Evolutionary conservation across 2,888 invertebrate species (phyloP).

Genomic region (Pharmacophagus antenor): DNA sequence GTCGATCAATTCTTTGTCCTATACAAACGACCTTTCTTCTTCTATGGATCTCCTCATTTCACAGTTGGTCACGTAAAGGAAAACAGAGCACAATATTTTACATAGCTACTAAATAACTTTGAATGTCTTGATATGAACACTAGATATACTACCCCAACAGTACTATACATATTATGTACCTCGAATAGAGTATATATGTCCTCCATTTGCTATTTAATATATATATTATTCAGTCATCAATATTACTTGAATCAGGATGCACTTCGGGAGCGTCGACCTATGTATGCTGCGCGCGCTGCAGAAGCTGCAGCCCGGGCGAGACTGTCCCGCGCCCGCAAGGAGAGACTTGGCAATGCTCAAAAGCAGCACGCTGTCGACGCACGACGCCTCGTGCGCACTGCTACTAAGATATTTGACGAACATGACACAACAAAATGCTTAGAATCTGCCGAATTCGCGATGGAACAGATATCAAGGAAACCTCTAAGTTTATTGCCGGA

Average conservation of each 20-base stretch:
- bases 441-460: conserved; percentile 65
- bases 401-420: conserved; percentile 48
- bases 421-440: conserved; percentile 62
- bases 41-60: too few relatives aligned
- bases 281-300: conserved; percentile 63
- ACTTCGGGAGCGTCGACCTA: conserved; percentile 62
- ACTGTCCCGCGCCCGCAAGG: conserved; percentile 54
- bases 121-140: too few relatives aligned
- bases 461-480: conserved; percentile 65
- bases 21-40: too few relatives aligned
- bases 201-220: background rate
- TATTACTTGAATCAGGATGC: conserved; percentile 48
- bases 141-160: too few relatives aligned
- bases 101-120: too few relatives aligned
- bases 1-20: too few relatives aligned
- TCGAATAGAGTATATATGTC: background rate
- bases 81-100: too few relatives aligned
- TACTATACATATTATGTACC: too few relatives aligned
- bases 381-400: conserved; percentile 53
- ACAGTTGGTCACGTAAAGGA: too few relatives aligned
- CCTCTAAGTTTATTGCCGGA: conserved; percentile 55
- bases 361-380: conserved; percentile 60
- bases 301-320: conserved; percentile 57
- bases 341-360: conserved; percentile 55
- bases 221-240: background rate